Evolutionary conservation across 2,888 invertebrate species (phyloP).

Genomic region (Drosophila nr. fundita): DNA sequence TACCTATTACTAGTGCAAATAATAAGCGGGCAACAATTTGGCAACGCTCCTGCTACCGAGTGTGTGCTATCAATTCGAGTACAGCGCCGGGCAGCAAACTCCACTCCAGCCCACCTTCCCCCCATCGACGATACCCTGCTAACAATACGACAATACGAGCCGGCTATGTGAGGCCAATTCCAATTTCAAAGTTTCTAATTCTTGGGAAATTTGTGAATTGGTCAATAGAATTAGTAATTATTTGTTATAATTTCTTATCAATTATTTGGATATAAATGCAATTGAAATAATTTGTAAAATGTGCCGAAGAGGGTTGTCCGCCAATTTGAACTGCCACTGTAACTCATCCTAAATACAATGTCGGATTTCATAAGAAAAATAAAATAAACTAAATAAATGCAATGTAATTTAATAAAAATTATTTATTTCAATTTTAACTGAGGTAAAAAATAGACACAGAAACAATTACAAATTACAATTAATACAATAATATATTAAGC

Average conservation of each 20-base stretch:
- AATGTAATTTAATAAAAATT: background rate
- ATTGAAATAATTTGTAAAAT: background rate
- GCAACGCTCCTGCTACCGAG: conserved; percentile 4
- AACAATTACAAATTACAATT: background rate
- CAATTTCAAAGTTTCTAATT: background rate
- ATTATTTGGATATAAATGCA: background rate
- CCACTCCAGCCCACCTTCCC: conserved; percentile 4
- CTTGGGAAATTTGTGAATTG: background rate
- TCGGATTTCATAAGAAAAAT: too few relatives aligned
- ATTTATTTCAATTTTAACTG: background rate
- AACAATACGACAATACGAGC: conserved; percentile 87
- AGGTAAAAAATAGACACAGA: background rate
- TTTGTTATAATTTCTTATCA: background rate
- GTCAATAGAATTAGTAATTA: background rate
- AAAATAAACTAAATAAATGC: too few relatives aligned
- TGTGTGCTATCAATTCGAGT: conserved; percentile 9
- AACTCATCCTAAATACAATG: too few relatives aligned
- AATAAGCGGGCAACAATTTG: conserved; percentile 3
- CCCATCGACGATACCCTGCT: conserved; percentile 96
- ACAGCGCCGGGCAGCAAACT: background rate
- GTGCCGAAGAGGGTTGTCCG: too few relatives aligned
- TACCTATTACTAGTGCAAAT: conserved; percentile 2
- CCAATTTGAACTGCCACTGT: too few relatives aligned
- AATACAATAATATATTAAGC: too few relatives aligned
- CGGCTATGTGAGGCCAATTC: conserved; percentile 85